phyloP scores from a whole-genome alignment of 1,140 invertebrate species.

The Mactra quadrangularis region DNA sequence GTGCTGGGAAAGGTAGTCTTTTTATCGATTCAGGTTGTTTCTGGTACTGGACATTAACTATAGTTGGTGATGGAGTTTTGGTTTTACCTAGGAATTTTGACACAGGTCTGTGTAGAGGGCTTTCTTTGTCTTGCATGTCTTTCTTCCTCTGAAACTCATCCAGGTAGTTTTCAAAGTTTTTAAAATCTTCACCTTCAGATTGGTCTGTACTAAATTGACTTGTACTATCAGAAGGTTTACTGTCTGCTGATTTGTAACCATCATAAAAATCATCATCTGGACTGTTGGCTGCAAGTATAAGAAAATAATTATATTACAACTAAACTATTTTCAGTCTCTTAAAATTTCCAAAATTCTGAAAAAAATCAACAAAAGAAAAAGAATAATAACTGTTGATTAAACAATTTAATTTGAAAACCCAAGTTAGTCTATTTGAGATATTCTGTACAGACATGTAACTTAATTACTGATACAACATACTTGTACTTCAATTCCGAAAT shows the following conservation, averaged over 20 bases:
- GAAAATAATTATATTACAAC: too few species aligned
- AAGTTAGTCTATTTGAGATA: too few species aligned
- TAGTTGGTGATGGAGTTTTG: constrained; percentile 33
- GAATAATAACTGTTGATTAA: too few species aligned
- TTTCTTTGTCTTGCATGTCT: constrained; percentile 66
- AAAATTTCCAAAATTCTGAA: too few species aligned
- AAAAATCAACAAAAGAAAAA: too few species aligned
- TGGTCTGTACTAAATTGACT: constrained; percentile 80
- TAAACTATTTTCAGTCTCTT: too few species aligned
- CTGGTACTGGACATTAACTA: constrained; percentile 4
- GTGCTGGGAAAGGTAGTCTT: constrained; percentile 35
- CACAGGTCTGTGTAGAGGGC: constrained; percentile 71
- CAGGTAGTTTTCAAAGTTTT: constrained; percentile 78
- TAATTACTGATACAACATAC: too few species aligned
- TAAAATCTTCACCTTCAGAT: constrained; percentile 80
- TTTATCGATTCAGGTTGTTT: constrained; percentile 9
- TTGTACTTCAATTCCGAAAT: too few species aligned
- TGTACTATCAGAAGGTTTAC: constrained; percentile 74
- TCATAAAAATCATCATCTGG: constrained; percentile 86
- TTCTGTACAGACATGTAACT: too few species aligned
- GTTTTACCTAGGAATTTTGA: constrained; percentile 53
- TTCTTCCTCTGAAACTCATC: constrained; percentile 77
- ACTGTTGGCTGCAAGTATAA: constrained; percentile 62
- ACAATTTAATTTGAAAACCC: too few species aligned
- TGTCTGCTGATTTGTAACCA: constrained; percentile 86